Percentiles rank a stretch among this genome's conserved stretches.
These are phyloP conservation scores for Drosophila flavopinicola DNA, from an alignment of 2,888 invertebrate genomes.

Conservation along the genomic window DNA sequence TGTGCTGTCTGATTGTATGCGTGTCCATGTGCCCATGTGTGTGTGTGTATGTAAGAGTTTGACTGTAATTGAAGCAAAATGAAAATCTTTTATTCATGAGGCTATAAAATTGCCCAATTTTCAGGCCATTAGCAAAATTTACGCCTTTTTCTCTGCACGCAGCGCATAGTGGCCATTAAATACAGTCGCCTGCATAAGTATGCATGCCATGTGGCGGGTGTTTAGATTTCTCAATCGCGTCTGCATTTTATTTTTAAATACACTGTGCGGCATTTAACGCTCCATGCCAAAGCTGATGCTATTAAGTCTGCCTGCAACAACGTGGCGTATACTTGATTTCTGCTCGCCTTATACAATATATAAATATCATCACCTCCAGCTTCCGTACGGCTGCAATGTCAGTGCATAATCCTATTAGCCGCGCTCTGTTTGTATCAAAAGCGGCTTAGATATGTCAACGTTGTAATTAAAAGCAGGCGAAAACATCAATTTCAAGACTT, in stretches of 20 bases:
- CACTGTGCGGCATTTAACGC: conserved; percentile 36
- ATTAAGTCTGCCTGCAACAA: conserved; percentile 47
- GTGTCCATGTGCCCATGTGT: conserved; percentile 29
- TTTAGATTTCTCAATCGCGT: conserved; percentile 66
- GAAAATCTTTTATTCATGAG: conserved; percentile 84
- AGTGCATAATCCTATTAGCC: conserved; percentile 70
- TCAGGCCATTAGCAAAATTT: conserved; percentile 84
- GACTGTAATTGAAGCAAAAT: conserved; percentile 81
- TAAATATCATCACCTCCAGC: not conserved
- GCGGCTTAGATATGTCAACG: conserved; percentile 76
- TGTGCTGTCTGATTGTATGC: conserved; percentile 28
- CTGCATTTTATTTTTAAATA: conserved; percentile 61
- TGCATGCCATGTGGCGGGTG: conserved; percentile 64
- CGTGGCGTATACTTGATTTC: conserved; percentile 62
- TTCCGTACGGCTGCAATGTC: conserved; percentile 48
- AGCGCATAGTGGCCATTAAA: conserved; percentile 77
- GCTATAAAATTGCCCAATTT: conserved; percentile 84
- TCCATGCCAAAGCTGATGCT: conserved; percentile 22
- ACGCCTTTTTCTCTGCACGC: conserved; percentile 81
- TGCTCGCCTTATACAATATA: conserved; percentile 3
- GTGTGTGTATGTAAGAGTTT: conserved; percentile 53
- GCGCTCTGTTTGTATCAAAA: conserved; percentile 67
- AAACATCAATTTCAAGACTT: conserved; percentile 54
- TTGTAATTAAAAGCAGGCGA: conserved; percentile 73
- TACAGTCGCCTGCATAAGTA: conserved; percentile 77